A percentile compares a stretch with the other conserved stretches of the same genome.
Conservation (phyloP, 1,140 invertebrate genomes). For the Bombus balteatus region DNA sequence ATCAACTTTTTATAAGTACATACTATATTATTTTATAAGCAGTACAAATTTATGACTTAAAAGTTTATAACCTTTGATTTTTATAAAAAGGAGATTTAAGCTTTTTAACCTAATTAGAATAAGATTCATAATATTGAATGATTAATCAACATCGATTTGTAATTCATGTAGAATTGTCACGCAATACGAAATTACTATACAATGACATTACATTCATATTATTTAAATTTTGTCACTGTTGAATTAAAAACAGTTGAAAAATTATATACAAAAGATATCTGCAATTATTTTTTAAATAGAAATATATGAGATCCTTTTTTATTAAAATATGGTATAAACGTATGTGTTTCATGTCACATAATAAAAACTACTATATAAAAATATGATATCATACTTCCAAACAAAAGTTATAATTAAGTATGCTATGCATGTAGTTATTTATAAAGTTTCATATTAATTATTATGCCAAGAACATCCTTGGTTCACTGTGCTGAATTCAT, state of each 20-base stretch:
- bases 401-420: not conserved
- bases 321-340: slow-evolving; percentile 5
- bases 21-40: not conserved
- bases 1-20: not conserved
- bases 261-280: not conserved
- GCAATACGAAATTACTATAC: slow-evolving; percentile 73
- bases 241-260: not conserved
- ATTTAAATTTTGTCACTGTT: slow-evolving; percentile 50
- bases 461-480: not conserved
- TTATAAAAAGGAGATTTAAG: not conserved
- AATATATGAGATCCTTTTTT: not conserved
- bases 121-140: slow-evolving; percentile 48
- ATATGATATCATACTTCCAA: not conserved
- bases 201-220: slow-evolving; percentile 70
- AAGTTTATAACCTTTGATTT: slow-evolving; percentile 45
- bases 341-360: not conserved
- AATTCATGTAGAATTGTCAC: slow-evolving; percentile 70
- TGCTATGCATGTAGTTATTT: not conserved
- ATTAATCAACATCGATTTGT: slow-evolving; percentile 71
- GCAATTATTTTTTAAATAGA: not conserved
- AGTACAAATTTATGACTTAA: slow-evolving; percentile 32
- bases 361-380: not conserved
- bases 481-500: slow-evolving; percentile 5
- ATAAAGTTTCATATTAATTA: slow-evolving; percentile 23
- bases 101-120: not conserved